Evolutionary conservation across 2,113 vertebrate genomes (phyloP), one percentile per base, ranked within the genome.

Genomic region (Trachemys scripta): DNA sequence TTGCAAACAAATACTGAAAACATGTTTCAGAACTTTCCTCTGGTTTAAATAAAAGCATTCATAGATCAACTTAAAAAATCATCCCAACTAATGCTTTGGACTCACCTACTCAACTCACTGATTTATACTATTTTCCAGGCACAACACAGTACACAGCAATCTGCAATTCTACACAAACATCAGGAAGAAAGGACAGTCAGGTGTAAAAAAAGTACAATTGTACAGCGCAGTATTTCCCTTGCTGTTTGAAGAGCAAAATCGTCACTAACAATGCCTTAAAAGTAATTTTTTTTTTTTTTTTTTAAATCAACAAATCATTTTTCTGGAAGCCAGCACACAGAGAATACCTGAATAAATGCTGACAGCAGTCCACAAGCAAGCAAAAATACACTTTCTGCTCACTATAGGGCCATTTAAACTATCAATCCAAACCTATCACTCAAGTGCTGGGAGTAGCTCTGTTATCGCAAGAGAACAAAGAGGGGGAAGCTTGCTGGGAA

Each of bases 401-500:
- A 25, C 24, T 17, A 22, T 3, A 82, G 50, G 11, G 56, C 24
- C 49, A 49, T 20, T 1, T 31, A 76, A 72, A 42, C 47, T 25
- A 72, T 27, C 0, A 1, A 9, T 31, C 25, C 25, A 54, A 54
- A 81, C 17, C 5, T 24, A 59, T 54, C 3, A 8, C 22, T 62
- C 3, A 56, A 50, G 7, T 79, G 25, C 78, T 82, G 79, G 9
- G 35, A 72, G 84, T 22, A 84, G 80, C n/a, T 89, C 12, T 29
- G 59, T 76, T 59, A 76, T 11, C 24, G 0, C 4, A 88, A 54
- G 27, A 81, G 78, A 62, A 2, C 50, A 83, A 88, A 62, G 38
- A 29, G 27, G 10, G 13, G 13, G 25, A 57, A 93, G 54, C 2
- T 3, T 54, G 27, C 0, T 0, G 49, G 50, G 62, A 90, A 83